phyloP scores from a whole-genome alignment of 2,113 vertebrate species.

The Tachysurus fulvidraco region DNA sequence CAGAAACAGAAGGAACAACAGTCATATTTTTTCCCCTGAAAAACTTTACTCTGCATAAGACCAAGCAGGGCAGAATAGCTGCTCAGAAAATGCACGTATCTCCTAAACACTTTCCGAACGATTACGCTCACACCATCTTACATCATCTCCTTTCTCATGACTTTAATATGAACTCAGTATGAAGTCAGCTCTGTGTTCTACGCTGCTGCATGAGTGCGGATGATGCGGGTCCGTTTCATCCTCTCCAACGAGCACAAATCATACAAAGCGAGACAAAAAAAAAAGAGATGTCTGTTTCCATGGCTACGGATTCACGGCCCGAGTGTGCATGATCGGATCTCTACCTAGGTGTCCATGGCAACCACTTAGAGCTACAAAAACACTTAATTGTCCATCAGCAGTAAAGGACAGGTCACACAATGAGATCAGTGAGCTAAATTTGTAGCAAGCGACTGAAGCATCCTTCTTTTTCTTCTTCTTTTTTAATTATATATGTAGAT shows the following conservation, averaged over 20 bases:
- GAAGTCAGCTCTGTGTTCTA: neutral
- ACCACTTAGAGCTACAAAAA: constrained; percentile 53
- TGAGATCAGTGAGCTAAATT: constrained; percentile 27
- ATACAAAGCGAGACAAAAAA: constrained; percentile 48
- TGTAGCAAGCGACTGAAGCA: neutral
- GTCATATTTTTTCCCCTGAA: constrained; percentile 24
- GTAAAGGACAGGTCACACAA: constrained; percentile 39
- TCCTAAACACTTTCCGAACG: neutral
- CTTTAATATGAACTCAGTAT: neutral
- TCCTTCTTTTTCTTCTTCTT: neutral
- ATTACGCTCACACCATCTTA: neutral
- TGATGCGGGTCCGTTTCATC: constrained; percentile 2
- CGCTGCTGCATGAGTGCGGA: neutral
- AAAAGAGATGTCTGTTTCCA: constrained; percentile 62
- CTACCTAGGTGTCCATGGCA: constrained; percentile 66
- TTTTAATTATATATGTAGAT: neutral
- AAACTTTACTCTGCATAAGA: neutral
- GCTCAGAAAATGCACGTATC: neutral
- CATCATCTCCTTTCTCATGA: neutral
- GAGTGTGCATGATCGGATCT: constrained; percentile 53
- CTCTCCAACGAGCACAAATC: constrained; percentile 60
- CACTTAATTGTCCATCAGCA: constrained; percentile 45
- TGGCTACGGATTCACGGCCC: constrained; percentile 61
- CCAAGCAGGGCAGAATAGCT: neutral
- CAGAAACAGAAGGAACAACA: neutral